phyloP scores from a whole-genome alignment of 1,140 invertebrate genomes.

The Dendrolimus punctatus region DNA sequence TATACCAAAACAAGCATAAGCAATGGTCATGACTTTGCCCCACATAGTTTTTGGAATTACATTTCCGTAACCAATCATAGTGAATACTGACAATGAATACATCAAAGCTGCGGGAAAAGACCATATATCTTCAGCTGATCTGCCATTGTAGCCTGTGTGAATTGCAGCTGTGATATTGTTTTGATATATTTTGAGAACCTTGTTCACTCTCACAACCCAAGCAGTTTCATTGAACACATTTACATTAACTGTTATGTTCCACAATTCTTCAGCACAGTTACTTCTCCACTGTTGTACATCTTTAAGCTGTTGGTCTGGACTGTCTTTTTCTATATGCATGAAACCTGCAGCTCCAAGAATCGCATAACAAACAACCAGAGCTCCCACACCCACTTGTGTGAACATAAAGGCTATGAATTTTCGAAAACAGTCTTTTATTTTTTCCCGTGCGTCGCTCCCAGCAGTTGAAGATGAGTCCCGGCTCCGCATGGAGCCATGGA shows the following conservation, averaged over 20 bases:
- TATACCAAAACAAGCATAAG: slow-evolving; percentile 96
- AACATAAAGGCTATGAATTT: slow-evolving; percentile 93
- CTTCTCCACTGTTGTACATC: slow-evolving; percentile 68
- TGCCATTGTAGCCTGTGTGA: slow-evolving; percentile 84
- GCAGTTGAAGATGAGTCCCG: slow-evolving; percentile 79
- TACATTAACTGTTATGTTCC: slow-evolving; percentile 79
- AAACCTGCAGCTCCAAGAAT: slow-evolving; percentile 96
- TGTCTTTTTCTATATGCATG: slow-evolving; percentile 85
- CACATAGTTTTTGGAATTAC: slow-evolving; percentile 91
- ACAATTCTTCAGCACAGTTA: slow-evolving; percentile 77
- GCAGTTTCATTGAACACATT: slow-evolving; percentile 84
- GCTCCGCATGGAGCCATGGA: slow-evolving; percentile 75
- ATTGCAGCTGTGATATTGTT: slow-evolving; percentile 79
- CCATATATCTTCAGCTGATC: slow-evolving; percentile 82
- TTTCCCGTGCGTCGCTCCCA: slow-evolving; percentile 78
- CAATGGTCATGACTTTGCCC: slow-evolving; percentile 93
- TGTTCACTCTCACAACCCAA: slow-evolving; percentile 80
- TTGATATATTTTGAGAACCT: slow-evolving; percentile 81
- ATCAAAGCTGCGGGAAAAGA: slow-evolving; percentile 89
- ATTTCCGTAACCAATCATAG: slow-evolving; percentile 97
- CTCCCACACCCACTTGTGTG: slow-evolving; percentile 95
- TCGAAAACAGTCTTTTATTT: slow-evolving; percentile 85
- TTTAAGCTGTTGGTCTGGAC: slow-evolving; percentile 73
- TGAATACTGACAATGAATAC: slow-evolving; percentile 90
- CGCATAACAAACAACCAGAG: slow-evolving; percentile 94